Evolutionary conservation across 1,140 invertebrate species (phyloP), one percentile per base, ranked within the genome.

Genomic region (Antheraea mylitta): DNA sequence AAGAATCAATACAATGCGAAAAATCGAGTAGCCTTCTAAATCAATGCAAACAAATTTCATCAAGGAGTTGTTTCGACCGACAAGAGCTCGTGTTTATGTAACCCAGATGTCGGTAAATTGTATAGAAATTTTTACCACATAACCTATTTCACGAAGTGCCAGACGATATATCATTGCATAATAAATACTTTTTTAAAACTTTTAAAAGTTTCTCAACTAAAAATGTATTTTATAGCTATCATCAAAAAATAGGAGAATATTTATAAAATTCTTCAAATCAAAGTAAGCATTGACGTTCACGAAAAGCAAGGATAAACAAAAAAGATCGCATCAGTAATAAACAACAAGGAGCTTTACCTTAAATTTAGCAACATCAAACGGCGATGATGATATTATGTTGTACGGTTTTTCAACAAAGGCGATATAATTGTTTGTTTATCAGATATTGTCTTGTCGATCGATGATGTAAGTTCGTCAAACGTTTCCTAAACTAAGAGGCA

Each of bases 381-480:
- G 16, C 45, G 6, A 53, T 16, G 45, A 53, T 53, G 7, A 13
- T 53, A 53, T 53, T 53, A 53, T 53, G 38, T 18, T 48, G 38
- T 48, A 18, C 13, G 6, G 37, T 38, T 13, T 3, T 64, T 42
- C 18, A 18, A 65, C 64, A 37, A 66, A 66, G 42, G 19, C 53
- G 37, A 66, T 58, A 30, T 36, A 66, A 66, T 18, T 68, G 59
- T 63, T 66, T 74, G 64, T 71, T 68, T 68, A 68, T n/a, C n/a
- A 16, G 36, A 73, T 58, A 66, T 66, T 73, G 64, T 66, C 67
- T 66, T 48, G 59, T 58, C 63, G 18, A 67, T 69, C 42, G 68
- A 70, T 70, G 68, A 70, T 68, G 68, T 67, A 69, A 66, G 66
- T 36, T 61, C 62, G 48, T 68, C 48, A 69, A 67, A 68, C 62